A percentile compares a stretch with the other conserved stretches of the same genome.
Evolutionary conservation across 2,797 vertebrate species (phyloP).

Genomic region (Chelmon rostratus): DNA sequence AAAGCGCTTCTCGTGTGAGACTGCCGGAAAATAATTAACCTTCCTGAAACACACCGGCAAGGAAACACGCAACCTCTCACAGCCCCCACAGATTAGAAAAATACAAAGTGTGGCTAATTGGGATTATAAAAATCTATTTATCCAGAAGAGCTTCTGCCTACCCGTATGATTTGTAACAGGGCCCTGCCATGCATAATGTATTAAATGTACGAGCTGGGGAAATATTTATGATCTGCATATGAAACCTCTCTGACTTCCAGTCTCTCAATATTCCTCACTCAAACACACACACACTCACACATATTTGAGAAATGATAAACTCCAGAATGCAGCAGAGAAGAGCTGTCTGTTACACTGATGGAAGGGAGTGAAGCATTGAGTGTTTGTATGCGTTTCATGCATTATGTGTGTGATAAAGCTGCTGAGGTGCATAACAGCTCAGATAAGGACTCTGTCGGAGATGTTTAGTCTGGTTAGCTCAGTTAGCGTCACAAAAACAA

Average conservation of each 20-base stretch:
- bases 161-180: slow-evolving; percentile 48
- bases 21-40: slow-evolving; percentile 54
- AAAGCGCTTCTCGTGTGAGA: slow-evolving; percentile 45
- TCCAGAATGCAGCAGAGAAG: slow-evolving; percentile 30
- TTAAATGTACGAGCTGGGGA: slow-evolving; percentile 58
- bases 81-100: slow-evolving; percentile 55
- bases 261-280: slow-evolving; percentile 9
- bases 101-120: slow-evolving; percentile 69
- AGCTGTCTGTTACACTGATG: slow-evolving; percentile 28
- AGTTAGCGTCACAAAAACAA: neutral
- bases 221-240: slow-evolving; percentile 64
- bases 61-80: slow-evolving; percentile 44
- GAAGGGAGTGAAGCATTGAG: neutral
- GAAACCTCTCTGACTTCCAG: slow-evolving; percentile 22
- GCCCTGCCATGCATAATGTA: slow-evolving; percentile 59
- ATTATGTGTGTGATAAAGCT: neutral
- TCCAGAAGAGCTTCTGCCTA: slow-evolving; percentile 55
- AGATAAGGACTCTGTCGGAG: slow-evolving; percentile 4
- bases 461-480: slow-evolving; percentile 11
- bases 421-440: neutral
- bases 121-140: slow-evolving; percentile 70
- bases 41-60: slow-evolving; percentile 34
- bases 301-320: slow-evolving; percentile 38
- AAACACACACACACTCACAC: neutral
- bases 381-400: neutral